These are phyloP conservation scores for Lophura nycthemera DNA, from an alignment of 2,113 vertebrate species.

Conservation along the genomic window DNA sequence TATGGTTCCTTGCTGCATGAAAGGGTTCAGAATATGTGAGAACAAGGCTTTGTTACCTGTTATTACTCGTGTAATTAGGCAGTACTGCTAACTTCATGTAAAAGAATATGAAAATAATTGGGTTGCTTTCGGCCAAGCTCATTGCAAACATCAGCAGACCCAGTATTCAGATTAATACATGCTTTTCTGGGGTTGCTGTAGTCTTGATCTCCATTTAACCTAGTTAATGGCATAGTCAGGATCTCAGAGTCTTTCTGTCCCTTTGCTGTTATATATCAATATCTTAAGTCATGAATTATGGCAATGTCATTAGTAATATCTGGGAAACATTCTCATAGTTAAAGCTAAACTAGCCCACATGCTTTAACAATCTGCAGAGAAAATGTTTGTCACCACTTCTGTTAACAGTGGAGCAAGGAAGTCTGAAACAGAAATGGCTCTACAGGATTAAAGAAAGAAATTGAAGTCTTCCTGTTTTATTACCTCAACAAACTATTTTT, in stretches of 20 bases:
- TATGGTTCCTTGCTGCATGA: not conserved
- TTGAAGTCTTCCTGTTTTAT: conserved; percentile 41
- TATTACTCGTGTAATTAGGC: conserved; percentile 60
- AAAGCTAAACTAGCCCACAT: not conserved
- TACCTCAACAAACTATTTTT: conserved; percentile 16
- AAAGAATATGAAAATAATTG: conserved; percentile 60
- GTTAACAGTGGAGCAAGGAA: fast-evolving
- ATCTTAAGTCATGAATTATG: conserved; percentile 17
- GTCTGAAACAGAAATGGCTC: conserved; percentile 1
- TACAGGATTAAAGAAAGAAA: conserved; percentile 35
- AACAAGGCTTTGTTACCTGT: conserved; percentile 43
- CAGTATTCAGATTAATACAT: not conserved
- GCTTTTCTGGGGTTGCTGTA: not conserved
- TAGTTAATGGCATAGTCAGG: not conserved
- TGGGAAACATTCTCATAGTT: not conserved
- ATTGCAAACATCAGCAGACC: conserved; percentile 1
- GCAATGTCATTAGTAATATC: not conserved
- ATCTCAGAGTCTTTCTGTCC: not conserved
- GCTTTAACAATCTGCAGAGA: not conserved
- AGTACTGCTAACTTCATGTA: conserved; percentile 49
- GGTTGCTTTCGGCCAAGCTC: not conserved
- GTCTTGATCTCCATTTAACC: not conserved
- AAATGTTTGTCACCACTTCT: not conserved
- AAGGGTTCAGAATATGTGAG: conserved; percentile 16
- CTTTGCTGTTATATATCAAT: not conserved